Conservation (phyloP, 1,140 invertebrate genomes). For the Belonocnema kinseyi region DNA sequence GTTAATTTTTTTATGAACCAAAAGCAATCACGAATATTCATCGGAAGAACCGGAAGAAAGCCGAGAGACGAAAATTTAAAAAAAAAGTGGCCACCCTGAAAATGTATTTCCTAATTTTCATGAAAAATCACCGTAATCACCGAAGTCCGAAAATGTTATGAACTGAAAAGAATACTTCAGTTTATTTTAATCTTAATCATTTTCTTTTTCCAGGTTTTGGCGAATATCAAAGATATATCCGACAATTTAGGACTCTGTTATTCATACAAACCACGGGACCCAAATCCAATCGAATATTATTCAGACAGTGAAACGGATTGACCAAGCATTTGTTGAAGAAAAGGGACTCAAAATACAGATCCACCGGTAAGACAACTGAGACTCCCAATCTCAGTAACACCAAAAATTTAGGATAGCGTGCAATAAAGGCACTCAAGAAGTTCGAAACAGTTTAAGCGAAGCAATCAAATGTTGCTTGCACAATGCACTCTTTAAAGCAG, state of each 20-base stretch:
- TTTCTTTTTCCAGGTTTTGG: constrained; percentile 76
- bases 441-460: not conserved
- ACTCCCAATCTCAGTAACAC: not conserved
- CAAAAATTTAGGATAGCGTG: not conserved
- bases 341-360: not conserved
- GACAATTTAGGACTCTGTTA: constrained; percentile 84
- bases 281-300: constrained; percentile 79
- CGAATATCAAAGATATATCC: constrained; percentile 83
- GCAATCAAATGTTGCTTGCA: not conserved
- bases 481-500: not conserved
- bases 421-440: not conserved
- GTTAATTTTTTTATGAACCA: no score
- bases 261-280: constrained; percentile 79
- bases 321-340: constrained; percentile 38
- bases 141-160: not conserved
- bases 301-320: constrained; percentile 71
- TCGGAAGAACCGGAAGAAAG: no score
- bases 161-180: not conserved
- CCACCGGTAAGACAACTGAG: constrained; percentile 1
- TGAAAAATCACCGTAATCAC: no score
- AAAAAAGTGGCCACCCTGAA: no score
- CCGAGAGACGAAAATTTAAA: no score
- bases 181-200: constrained; percentile 18
- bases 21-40: no score
- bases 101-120: no score